Evolutionary conservation across 2,797 vertebrate genomes (phyloP).

Genomic region (Myripristis jacobus): DNA sequence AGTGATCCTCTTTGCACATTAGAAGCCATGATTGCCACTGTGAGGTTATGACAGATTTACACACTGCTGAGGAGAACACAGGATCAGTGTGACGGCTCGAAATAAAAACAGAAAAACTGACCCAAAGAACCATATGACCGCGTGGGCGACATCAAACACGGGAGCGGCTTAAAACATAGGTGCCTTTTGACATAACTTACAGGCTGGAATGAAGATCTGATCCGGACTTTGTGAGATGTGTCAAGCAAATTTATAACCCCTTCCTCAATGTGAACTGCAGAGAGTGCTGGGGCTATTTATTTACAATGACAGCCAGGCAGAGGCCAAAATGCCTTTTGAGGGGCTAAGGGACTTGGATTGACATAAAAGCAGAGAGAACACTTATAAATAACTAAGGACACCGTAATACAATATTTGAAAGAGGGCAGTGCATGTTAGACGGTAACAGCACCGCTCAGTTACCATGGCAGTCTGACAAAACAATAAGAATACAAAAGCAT

Average conservation of each 20-base stretch:
- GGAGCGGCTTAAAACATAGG: constrained; percentile 65
- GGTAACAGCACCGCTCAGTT: neutral
- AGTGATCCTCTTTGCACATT: constrained; percentile 47
- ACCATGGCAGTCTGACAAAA: constrained; percentile 20
- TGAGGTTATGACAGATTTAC: constrained; percentile 70
- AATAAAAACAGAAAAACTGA: constrained; percentile 57
- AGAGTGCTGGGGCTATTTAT: constrained; percentile 47
- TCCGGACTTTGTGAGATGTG: constrained; percentile 64
- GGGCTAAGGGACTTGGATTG: constrained; percentile 40
- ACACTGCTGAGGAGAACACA: constrained; percentile 52
- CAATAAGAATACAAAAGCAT: neutral
- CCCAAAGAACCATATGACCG: constrained; percentile 73
- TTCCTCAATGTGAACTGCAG: constrained; percentile 36
- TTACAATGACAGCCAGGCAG: constrained; percentile 46
- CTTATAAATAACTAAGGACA: constrained; percentile 37
- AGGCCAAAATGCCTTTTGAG: constrained; percentile 45
- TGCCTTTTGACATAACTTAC: constrained; percentile 75
- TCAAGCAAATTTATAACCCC: constrained; percentile 66
- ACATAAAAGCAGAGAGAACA: constrained; percentile 22
- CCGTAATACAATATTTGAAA: constrained; percentile 13
- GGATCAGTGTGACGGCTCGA: constrained; percentile 62
- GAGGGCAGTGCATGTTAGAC: constrained; percentile 11
- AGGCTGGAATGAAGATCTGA: constrained; percentile 73
- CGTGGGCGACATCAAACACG: constrained; percentile 73
- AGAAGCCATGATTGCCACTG: constrained; percentile 36